These are phyloP conservation scores for Theristus sp. DNA, from an alignment of 2,888 invertebrate genomes.

Conservation along the genomic window DNA sequence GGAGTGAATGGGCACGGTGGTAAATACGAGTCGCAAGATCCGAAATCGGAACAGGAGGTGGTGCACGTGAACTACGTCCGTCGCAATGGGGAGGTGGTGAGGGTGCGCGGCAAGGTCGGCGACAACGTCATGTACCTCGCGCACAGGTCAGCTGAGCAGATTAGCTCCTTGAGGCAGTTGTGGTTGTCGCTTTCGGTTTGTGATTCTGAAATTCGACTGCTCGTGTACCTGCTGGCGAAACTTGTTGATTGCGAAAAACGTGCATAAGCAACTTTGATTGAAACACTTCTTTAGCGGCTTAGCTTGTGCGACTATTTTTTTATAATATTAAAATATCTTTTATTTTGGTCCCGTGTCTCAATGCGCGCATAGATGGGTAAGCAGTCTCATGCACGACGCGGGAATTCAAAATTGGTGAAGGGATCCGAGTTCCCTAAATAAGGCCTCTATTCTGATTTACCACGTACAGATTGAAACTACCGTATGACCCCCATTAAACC, in stretches of 20 bases:
- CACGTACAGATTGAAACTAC: too few species aligned
- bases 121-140: constrained; percentile 86
- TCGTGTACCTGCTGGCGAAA: background rate
- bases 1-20: background rate
- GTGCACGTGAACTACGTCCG: background rate
- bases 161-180: background rate
- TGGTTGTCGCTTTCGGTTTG: background rate
- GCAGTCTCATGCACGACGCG: too few species aligned
- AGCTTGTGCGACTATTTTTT: too few species aligned
- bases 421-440: too few species aligned
- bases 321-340: background rate
- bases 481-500: too few species aligned
- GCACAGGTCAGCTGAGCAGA: constrained; percentile 37
- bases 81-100: background rate
- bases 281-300: too few species aligned
- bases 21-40: background rate
- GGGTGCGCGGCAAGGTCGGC: constrained; percentile 70
- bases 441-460: too few species aligned
- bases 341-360: too few species aligned
- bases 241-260: too few species aligned
- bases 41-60: background rate
- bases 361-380: too few species aligned
- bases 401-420: too few species aligned
- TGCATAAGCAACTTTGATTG: too few species aligned
- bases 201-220: background rate